Evolutionary conservation across 2,113 vertebrate genomes (phyloP), one percentile per base, ranked within the genome.

Genomic region (Paraplagusia blochii): DNA sequence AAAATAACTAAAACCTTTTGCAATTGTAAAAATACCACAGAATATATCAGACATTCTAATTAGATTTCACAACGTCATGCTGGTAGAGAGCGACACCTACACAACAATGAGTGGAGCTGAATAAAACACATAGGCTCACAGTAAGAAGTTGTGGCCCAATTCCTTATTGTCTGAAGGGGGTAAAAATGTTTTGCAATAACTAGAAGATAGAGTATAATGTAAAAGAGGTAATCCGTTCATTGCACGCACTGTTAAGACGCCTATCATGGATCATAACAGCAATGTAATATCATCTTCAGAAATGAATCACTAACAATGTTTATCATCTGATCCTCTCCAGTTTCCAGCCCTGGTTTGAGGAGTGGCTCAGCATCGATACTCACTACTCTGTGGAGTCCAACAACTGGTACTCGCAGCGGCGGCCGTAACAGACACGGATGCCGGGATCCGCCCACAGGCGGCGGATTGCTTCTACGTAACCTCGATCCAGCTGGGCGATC

Each of bases 321-420:
- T 11, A 57, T 57, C 40, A 53, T 53, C 43, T 53, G 39, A 58
- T n/a, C 15, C 7, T 4, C n/a, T 50, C n/a, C 33, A 39, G 8
- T 14, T 42, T 12, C 9, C 33, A 2, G 49, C 34, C 14, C 10
- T 40, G 10, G n/a, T 35, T 13, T 29, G 52, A 48, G 54, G 38
- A 35, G 55, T 49, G 29, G 39, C 49, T 4, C 53, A 48, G 12
- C 8, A 8, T 15, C 1, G 48, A 22, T 54, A 90, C 94, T 94
- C 81, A 96, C 94, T 95, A 96, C 42, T 90, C 82, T 0, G 94
- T 92, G 0, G 94, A 96, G 82, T 96, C 94, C 10, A 95, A 84
- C 9, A 96, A 90, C 35, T 95, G 93, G 74, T 91, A 96, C 63
- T 96, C 90, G 8, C 91, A 82, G 40, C 94, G 88, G 1, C 93